Percentiles rank a stretch among this genome's conserved stretches.
Evolutionary conservation across 2,113 vertebrate genomes (phyloP).

Genomic region (Tiliqua scincoides): DNA sequence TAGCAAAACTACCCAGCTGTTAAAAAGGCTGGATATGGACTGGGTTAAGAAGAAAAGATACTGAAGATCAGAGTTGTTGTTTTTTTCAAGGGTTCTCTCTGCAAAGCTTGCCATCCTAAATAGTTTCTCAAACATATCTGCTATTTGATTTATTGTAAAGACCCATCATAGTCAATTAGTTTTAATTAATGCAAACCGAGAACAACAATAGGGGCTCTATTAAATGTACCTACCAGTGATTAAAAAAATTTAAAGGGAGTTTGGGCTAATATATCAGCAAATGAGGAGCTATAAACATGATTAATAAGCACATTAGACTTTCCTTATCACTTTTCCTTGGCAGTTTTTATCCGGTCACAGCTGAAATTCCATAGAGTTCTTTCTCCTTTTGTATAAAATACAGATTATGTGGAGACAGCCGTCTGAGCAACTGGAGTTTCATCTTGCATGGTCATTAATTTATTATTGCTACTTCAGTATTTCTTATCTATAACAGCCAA

Average conservation of each 20-base stretch:
- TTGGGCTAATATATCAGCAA: conserved; percentile 86
- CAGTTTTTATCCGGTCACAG: conserved; percentile 85
- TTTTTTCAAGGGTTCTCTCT: neutral
- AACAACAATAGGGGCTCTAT: conserved; percentile 76
- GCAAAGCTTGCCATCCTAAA: conserved; percentile 61
- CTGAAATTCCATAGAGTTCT: conserved; percentile 83
- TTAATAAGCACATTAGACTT: conserved; percentile 89
- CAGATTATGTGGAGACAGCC: conserved; percentile 88
- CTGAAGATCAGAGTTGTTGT: neutral
- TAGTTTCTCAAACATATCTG: conserved; percentile 66
- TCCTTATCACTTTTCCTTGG: conserved; percentile 86
- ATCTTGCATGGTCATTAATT: conserved; percentile 86
- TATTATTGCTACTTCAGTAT: conserved; percentile 83
- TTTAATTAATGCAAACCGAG: conserved; percentile 79
- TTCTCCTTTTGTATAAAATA: conserved; percentile 87
- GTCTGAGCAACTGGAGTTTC: conserved; percentile 86
- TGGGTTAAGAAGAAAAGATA: neutral
- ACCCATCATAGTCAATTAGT: conserved; percentile 73
- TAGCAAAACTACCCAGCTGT: neutral
- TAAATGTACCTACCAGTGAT: conserved; percentile 76
- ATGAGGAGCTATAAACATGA: conserved; percentile 89
- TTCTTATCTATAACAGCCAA: conserved; percentile 81
- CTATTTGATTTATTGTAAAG: conserved; percentile 69
- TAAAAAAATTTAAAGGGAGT: conserved; percentile 82
- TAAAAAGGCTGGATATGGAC: neutral